Evolutionary conservation across 2,797 vertebrate genomes (phyloP), one percentile per base, ranked within the genome.

Genomic region (Sebastes matsubarae): DNA sequence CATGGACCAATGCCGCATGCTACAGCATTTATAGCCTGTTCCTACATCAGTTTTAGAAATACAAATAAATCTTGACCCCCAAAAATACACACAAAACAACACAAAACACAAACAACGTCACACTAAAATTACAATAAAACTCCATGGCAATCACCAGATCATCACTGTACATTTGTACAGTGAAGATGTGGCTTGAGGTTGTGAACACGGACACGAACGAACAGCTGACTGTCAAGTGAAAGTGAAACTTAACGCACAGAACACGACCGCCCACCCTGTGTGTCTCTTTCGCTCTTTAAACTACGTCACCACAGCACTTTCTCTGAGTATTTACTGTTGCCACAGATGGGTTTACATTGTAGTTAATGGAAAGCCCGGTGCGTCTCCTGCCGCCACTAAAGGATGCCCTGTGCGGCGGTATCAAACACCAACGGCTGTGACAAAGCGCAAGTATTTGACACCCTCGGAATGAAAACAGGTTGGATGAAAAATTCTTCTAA

Each of bases 391-490:
- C 3, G 42, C 16, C 42, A 46, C 16, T 3, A 46, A 46, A 46
- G 6, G 42, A 0, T 46, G 42, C 42, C 14, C 0, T 18, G 42
- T 46, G 42, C 16, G 16, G 42, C 16, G 42, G 42, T 18, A 46
- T 46, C 6, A 0, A 46, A 46, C 42, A 0, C 42, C 0, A 46
- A 18, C 16, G 6, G 1, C 42, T 0, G 0, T 46, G 42, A 46
- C 42, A 18, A 46, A 8, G 42, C 42, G 6, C 0, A 0, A 0
- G 42, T 46, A 0, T 18, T 46, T 46, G 42, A 46, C 42, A 2
- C 0, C 1, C 1, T 16, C 0, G 16, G 42, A 18, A 46, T 18
- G 42, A 8, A 1, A 46, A 46, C 16, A 0, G 42, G 0, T 1
- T 46, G 54, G 24, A 46, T 3, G 9, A 29, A 29, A 9, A 12